Percentiles rank a stretch among this genome's conserved stretches.
phyloP scores from a whole-genome alignment of 37 sponge, comb jelly and placozoan genomes.

The Chondrilla cf. caribensis region DNA sequence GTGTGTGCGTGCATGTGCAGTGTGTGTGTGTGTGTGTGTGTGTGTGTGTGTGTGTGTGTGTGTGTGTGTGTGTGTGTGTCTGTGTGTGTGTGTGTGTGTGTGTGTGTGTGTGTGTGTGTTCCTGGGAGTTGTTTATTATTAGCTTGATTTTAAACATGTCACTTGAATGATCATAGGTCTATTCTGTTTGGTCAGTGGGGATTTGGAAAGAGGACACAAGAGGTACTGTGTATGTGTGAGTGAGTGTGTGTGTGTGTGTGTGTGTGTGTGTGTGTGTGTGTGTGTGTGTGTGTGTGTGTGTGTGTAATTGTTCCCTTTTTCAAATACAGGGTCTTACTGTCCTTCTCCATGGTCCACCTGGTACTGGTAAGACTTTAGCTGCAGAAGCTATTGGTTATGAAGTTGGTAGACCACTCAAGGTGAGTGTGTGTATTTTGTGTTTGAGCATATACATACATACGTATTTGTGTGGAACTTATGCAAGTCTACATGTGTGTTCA shows the following conservation, averaged over 20 bases:
- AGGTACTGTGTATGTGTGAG: conserved; percentile 5
- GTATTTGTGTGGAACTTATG: too few relatives aligned
- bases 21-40: neutral
- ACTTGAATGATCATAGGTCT: too few relatives aligned
- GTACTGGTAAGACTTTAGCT: conserved; percentile 79
- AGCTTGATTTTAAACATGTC: too few relatives aligned
- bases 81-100: neutral
- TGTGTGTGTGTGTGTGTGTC: neutral
- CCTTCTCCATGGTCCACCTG: conserved; percentile 77
- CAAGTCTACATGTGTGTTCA: neutral
- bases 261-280: neutral
- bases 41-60: too few relatives aligned
- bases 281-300: neutral
- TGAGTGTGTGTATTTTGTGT: neutral
- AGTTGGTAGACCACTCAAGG: conserved; percentile 86
- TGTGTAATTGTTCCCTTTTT: neutral
- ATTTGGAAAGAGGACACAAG: conserved; percentile 50
- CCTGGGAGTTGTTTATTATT: too few relatives aligned
- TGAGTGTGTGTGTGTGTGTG: neutral
- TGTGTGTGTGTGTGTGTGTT: neutral
- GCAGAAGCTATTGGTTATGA: conserved; percentile 88
- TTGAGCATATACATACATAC: too few relatives aligned
- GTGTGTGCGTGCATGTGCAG: conserved; percentile 1
- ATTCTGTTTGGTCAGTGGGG: conserved; percentile 91
- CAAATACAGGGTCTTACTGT: conserved; percentile 58